A percentile compares a stretch with the other conserved stretches of the same genome.
Evolutionary conservation across 2,113 vertebrate genomes (phyloP).

Genomic region (Hippocampus zosterae): DNA sequence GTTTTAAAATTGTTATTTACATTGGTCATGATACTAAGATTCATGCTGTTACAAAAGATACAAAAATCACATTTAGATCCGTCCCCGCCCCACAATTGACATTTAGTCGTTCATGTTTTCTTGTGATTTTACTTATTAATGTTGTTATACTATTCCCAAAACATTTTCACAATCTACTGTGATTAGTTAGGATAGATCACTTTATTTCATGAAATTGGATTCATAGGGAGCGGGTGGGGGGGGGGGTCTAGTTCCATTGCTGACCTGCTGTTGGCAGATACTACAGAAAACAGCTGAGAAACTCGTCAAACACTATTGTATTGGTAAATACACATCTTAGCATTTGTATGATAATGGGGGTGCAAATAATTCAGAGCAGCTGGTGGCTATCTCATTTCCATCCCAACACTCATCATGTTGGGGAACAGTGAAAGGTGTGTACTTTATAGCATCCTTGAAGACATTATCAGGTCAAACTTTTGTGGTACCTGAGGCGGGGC

Average conservation of each 20-base stretch:
- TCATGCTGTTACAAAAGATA: no score
- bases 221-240: not conserved
- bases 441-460: slow-evolving; percentile 7
- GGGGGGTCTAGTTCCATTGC: not conserved
- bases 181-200: no score
- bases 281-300: not conserved
- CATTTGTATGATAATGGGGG: slow-evolving; percentile 38
- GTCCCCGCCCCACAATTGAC: no score
- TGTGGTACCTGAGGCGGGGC: not conserved
- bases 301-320: not conserved
- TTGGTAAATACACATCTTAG: not conserved
- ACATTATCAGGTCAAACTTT: slow-evolving; percentile 40
- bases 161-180: no score
- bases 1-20: no score
- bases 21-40: no score
- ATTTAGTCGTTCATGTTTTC: no score
- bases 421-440: slow-evolving; percentile 1
- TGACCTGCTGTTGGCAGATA: not conserved
- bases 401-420: slow-evolving; percentile 5
- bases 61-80: no score
- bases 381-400: slow-evolving; percentile 23
- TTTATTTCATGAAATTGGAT: not conserved
- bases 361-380: slow-evolving; percentile 9
- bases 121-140: no score
- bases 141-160: no score